Base-by-base conservation (phyloP, 1,140 invertebrate genomes). In the Drosophila sp. region DNA sequence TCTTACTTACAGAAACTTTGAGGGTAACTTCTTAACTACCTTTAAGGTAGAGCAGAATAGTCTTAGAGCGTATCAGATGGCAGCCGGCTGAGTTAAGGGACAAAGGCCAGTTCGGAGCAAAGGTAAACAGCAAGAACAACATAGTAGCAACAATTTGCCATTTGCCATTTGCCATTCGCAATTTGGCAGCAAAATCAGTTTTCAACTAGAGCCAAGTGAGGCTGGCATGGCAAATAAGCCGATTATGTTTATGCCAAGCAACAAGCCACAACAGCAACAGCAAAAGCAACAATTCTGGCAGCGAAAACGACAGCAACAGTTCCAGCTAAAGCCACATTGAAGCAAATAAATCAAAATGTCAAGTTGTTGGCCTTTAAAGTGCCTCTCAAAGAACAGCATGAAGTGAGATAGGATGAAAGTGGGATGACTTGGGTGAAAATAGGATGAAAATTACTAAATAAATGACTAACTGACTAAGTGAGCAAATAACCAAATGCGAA, bases 261-360 rank as follows among this genome's bases (percentile, higher is more conserved):
- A 80, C 81, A 76, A 75, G 70, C 78, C 63, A 21, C 59, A 69
- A 4, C 53, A 72, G 18, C 72, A 72, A 21, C 21, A 21, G 29
- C 53, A 32, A n/a, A 56, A 53, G 7, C 61, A 62, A 36, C 50
- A 67, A 34, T 13, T 21, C 16, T 13, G 27, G 36, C 14, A 27
- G 13, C 48, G 14, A 13, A 8, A 59, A 61, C 58, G 14, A 13
- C n/a, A 59, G 69, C 58, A 45, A 41, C 75, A 77, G 61, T 65
- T 51, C 45, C 57, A 59, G 54, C 38, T 43, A 71, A 76, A 72
- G 59, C 62, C 58, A 45, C 58, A 65, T 51, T 58, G 78, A 50
- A 63, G 78, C 67, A 79, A 77, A 84, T 86, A 86, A 86, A 87
- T 84, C 78, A 84, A 80, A 84, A 86, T 80, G 80, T 86, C 81